A percentile compares a stretch with the other conserved stretches of the same genome.
Evolutionary conservation across 2,888 invertebrate species (phyloP).

Genomic region (Oligia fasciuncula): DNA sequence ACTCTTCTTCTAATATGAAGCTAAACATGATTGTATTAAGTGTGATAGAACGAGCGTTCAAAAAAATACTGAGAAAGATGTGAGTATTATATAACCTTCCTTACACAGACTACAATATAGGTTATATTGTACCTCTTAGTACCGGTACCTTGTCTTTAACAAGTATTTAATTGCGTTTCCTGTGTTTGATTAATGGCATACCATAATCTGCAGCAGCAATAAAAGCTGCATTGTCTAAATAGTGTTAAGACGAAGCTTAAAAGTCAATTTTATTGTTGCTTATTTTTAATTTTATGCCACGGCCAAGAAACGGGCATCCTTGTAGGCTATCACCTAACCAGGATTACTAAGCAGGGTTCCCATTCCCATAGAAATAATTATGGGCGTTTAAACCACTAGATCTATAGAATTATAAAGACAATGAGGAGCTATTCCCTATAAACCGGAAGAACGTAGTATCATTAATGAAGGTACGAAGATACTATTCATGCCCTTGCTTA

Average conservation of each 20-base stretch:
- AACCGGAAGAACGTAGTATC: slow-evolving; percentile 32
- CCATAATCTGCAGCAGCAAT: not conserved
- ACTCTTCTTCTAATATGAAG: slow-evolving; percentile 3
- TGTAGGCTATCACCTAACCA: not conserved
- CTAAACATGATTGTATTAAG: slow-evolving; percentile 40
- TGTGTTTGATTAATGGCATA: not conserved
- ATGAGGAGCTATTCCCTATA: not conserved
- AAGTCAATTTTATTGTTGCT: not conserved
- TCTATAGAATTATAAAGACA: not conserved
- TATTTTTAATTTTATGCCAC: not conserved
- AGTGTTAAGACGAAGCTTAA: not conserved
- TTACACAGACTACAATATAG: not conserved
- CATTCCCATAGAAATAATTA: not conserved
- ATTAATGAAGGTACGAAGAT: slow-evolving; percentile 36
- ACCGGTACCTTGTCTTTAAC: not conserved
- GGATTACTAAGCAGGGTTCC: not conserved
- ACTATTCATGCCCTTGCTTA: slow-evolving; percentile 37
- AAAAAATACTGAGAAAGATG: slow-evolving; percentile 78
- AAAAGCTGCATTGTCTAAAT: not conserved
- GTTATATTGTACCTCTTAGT: not conserved
- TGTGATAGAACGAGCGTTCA: slow-evolving; percentile 74
- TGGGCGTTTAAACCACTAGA: not conserved
- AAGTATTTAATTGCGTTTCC: not conserved
- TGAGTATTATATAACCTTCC: slow-evolving; percentile 69
- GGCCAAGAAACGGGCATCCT: not conserved